Evolutionary conservation across 2,888 invertebrate genomes (phyloP), one percentile per base, ranked within the genome.

Genomic region (Portevinia maculata): DNA sequence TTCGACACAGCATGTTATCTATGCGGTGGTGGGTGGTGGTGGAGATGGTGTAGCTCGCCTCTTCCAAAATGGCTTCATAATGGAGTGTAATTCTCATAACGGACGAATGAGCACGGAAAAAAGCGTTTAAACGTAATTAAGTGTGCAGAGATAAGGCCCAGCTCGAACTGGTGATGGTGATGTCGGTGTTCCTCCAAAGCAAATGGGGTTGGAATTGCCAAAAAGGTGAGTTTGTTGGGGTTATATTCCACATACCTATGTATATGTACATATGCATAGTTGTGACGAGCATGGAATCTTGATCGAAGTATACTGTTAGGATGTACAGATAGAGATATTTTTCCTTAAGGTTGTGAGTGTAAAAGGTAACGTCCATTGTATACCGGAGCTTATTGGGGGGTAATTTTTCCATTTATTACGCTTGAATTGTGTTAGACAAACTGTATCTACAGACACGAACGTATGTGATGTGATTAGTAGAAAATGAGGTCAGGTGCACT

Each of bases 51-150:
- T 37, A 28, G 11, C 34, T 32, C 9, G 62, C 15, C 65, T 62
- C 52, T 70, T 46, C 34, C 64, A 81, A 81, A 81, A 78, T 83
- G 71, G 83, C 83, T 83, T 78, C 83, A 83, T 83, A 83, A 83
- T 83, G 83, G 73, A 83, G 83, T 62, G 78, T 59, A 34, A 75
- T 75, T 75, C 83, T 67, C 83, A 83, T 83, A 83, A 83, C 83
- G 83, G 78, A 78, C 83, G 78, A 83, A 78, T 67, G 78, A 83
- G 83, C 83, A 73, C 83, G 83, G 83, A 71, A 83, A 83, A 75
- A 83, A 78, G 78, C 83, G 71, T 83, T 83, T 76, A 83, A 78
- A 78, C 78, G 83, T 83, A 83, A 83, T 83, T 83, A 83, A 83
- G 83, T 83, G 83, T 83, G 83, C 78, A 83, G 71, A 83, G 83